Percentiles rank a stretch among this genome's conserved stretches.
phyloP scores from a whole-genome alignment of 2,113 vertebrate genomes.

The Gasterosteus aculeatus region DNA sequence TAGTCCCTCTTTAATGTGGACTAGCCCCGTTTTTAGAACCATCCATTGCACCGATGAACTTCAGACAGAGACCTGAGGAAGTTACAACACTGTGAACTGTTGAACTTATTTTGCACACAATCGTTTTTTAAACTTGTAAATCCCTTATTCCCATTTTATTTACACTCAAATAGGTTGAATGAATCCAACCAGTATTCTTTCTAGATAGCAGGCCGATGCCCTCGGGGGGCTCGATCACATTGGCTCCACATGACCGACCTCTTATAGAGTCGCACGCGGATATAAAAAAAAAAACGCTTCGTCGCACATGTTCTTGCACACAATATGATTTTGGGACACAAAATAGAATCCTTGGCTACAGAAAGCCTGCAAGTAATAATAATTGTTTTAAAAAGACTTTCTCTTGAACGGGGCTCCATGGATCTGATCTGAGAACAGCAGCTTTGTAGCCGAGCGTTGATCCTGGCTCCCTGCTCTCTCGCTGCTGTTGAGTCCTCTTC shows the following conservation, averaged over 20 bases:
- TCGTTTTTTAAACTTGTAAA: no score
- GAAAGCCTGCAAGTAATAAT: background rate
- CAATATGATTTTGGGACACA: background rate
- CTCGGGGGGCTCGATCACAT: background rate
- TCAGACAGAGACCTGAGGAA: no score
- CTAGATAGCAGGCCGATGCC: background rate
- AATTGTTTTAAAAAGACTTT: background rate
- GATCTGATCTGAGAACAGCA: background rate
- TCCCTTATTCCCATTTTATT: background rate
- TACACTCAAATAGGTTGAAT: background rate
- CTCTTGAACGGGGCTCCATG: background rate
- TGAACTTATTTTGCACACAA: no score
- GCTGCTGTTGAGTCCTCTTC: conserved; percentile 16
- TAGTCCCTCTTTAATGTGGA: background rate
- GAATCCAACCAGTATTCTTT: background rate
- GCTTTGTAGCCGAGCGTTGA: conserved; percentile 11
- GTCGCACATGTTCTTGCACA: background rate
- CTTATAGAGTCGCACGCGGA: background rate
- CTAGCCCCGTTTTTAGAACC: no score
- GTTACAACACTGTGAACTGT: no score
- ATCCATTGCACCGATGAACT: no score
- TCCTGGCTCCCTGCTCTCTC: background rate
- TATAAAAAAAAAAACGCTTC: background rate
- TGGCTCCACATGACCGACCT: background rate
- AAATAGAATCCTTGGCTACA: background rate